Conservation (phyloP, 2,797 vertebrate genomes). For the Myiotriccus ornatus region DNA sequence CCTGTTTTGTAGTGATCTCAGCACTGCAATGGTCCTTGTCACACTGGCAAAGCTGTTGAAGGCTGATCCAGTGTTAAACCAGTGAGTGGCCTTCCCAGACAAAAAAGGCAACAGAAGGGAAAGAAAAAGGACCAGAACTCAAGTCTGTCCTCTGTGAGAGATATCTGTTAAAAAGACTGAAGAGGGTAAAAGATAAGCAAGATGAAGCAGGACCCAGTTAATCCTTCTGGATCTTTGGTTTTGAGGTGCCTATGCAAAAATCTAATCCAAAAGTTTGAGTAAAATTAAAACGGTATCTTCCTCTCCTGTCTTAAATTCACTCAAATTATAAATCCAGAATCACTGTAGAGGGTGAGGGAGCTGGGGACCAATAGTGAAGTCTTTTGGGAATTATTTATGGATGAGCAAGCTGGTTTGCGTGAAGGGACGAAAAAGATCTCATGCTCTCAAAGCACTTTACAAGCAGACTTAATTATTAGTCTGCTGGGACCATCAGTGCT, state of each 20-base stretch:
- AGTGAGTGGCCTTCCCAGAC: neutral
- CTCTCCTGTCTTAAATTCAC: neutral
- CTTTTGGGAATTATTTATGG: neutral
- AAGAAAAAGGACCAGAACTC: neutral
- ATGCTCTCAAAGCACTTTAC: neutral
- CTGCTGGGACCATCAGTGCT: neutral
- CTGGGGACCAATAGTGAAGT: neutral
- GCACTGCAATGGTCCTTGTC: neutral
- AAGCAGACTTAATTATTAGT: neutral
- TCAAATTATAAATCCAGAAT: neutral
- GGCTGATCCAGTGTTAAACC: neutral
- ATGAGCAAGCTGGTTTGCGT: neutral
- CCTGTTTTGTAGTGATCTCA: neutral
- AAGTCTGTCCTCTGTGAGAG: neutral
- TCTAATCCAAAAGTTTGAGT: neutral
- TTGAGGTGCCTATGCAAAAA: neutral
- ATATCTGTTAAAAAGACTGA: neutral
- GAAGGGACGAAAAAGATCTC: neutral
- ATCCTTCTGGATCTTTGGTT: neutral
- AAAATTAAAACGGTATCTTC: neutral
- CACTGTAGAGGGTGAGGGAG: neutral
- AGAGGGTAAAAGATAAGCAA: neutral
- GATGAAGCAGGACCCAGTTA: neutral
- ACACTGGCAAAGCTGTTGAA: neutral
- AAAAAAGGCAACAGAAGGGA: neutral